phyloP scores from a whole-genome alignment of 2,113 vertebrate genomes.

The Petrocephalus microphthalmus region DNA sequence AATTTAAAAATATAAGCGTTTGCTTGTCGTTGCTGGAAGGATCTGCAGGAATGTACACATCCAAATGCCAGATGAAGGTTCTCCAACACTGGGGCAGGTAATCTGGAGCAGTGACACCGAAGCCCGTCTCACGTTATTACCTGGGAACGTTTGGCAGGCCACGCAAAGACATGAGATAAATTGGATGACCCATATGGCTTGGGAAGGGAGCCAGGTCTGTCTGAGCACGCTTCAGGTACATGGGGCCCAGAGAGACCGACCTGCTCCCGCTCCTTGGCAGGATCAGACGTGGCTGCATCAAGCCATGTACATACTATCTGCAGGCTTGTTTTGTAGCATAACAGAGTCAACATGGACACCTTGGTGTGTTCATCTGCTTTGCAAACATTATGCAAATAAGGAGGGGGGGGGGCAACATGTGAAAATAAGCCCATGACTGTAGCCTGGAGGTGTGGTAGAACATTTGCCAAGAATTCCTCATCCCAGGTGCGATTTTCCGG shows the following conservation, averaged over 20 bases:
- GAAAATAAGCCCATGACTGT: background rate
- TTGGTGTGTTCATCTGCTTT: background rate
- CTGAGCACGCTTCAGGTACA: background rate
- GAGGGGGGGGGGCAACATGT: background rate
- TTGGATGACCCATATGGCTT: background rate
- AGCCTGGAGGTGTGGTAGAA: background rate
- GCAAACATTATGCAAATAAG: constrained; percentile 16
- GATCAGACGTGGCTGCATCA: background rate
- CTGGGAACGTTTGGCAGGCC: background rate
- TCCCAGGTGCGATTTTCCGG: background rate
- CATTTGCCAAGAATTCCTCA: background rate
- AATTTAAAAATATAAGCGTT: background rate
- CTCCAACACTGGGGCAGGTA: background rate
- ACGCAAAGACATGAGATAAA: background rate
- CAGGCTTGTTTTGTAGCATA: background rate
- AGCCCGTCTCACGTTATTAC: no score
- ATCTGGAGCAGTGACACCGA: background rate
- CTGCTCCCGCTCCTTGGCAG: background rate
- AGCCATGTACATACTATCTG: background rate
- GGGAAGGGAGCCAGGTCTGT: background rate
- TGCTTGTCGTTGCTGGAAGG: background rate
- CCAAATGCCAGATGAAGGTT: background rate
- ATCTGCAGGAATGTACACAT: background rate
- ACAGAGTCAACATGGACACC: background rate
- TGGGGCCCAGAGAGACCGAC: background rate